Evolutionary conservation across 2,888 invertebrate species (phyloP), one percentile per base, ranked within the genome.

Genomic region (Agonopterix heracliana): DNA sequence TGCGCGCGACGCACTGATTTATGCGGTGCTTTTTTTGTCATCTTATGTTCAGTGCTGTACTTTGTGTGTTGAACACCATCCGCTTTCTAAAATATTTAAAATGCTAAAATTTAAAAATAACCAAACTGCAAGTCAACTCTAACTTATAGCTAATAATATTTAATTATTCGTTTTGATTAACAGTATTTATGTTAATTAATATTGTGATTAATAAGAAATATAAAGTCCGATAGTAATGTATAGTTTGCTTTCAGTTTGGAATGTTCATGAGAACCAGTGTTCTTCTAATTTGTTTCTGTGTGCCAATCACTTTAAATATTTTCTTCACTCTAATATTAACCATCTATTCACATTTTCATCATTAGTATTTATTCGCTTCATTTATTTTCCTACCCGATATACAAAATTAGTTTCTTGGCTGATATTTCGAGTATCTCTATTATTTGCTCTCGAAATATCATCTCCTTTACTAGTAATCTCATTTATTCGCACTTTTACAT

Each of bases 51-150:
- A 78, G 78, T 83, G 80, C 73, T 78, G 78, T 84, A 75, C 70
- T 69, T 67, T 74, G 71, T 81, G 68, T 81, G 79, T 83, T 81
- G 75, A 86, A 87, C 88, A 87, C 88, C 88, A 88, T 88, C 87
- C 88, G 86, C 88, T 87, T 86, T 87, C 87, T 81, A 78, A 81
- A 85, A 76, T 85, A 80, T 81, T 73, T 73, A 64, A 71, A 68
- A 63, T 59, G 71, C 74, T 77, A 74, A 64, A 66, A 51, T 64
- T 62, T 66, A 65, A 26, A 61, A 55, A 59, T 57, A 62, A 64
- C 78, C 79, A 75, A 81, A 80, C 76, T 82, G 85, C 67, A 77
- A 76, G 68, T 9, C 38, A 38, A 38, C 26, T 38, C 38, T 38
- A 38, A 38, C 38, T n/a, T 38, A 26, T 26, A 9, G n/a, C 38